Conservation (phyloP, 2,113 vertebrate genomes). For the Morone chrysops region DNA sequence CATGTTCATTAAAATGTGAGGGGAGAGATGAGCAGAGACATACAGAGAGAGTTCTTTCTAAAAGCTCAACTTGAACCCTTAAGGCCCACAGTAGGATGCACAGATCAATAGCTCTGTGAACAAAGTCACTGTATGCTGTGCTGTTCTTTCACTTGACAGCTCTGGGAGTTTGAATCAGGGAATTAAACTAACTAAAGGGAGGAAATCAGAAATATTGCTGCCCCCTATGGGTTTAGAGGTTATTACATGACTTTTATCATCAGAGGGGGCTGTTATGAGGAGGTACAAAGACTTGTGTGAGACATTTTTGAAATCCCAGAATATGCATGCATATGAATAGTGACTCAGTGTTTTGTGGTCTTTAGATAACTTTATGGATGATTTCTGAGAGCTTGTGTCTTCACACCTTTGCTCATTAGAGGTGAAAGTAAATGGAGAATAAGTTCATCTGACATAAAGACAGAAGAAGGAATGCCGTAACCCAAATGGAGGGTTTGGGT, state of each 20-base stretch:
- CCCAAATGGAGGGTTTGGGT: neutral
- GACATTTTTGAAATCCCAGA: neutral
- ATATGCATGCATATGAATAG: neutral
- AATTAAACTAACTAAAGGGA: slow-evolving; percentile 1
- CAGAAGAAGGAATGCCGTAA: no score
- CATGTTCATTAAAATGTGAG: neutral
- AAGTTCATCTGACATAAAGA: neutral
- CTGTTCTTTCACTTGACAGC: slow-evolving; percentile 4
- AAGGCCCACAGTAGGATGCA: neutral
- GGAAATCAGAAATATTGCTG: neutral
- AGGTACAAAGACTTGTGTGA: neutral
- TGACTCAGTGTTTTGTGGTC: neutral
- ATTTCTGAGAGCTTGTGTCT: neutral
- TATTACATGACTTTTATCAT: slow-evolving; percentile 10
- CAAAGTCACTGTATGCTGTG: slow-evolving; percentile 22
- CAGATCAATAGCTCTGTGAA: slow-evolving; percentile 22
- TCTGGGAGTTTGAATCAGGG: slow-evolving; percentile 1
- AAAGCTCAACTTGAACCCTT: neutral
- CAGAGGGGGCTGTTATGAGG: neutral
- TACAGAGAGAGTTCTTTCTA: neutral
- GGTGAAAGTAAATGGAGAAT: neutral
- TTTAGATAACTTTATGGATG: neutral
- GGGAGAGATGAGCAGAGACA: neutral
- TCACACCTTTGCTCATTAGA: neutral
- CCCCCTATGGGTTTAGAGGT: slow-evolving; percentile 36